Evolutionary conservation across 2,797 vertebrate genomes (phyloP).

Genomic region (Allobates femoralis): DNA sequence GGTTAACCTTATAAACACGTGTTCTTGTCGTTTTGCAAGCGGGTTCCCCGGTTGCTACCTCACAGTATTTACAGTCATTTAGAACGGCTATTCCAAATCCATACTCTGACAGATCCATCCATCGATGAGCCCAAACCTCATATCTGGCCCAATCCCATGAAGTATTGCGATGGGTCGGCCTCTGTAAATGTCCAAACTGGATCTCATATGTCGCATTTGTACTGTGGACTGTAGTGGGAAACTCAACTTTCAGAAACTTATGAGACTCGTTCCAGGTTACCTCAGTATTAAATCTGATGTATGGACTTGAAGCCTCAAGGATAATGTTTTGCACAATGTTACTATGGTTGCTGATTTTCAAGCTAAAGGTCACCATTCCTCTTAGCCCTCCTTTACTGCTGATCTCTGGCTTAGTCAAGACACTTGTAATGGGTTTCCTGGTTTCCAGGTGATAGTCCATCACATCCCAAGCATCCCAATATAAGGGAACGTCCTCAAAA

Average conservation of each 20-base stretch:
- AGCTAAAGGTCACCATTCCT: slow-evolving; percentile 80
- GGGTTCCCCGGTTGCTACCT: no score
- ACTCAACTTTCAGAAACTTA: slow-evolving; percentile 96
- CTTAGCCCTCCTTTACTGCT: slow-evolving; percentile 76
- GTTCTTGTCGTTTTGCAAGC: no score
- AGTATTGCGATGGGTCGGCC: slow-evolving; percentile 92
- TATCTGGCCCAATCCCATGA: slow-evolving; percentile 98
- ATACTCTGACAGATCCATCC: slow-evolving; percentile 91
- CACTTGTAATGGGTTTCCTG: slow-evolving; percentile 81
- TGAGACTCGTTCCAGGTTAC: slow-evolving; percentile 92
- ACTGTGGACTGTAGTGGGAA: slow-evolving; percentile 86
- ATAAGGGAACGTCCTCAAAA: slow-evolving; percentile 93
- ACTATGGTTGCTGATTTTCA: slow-evolving; percentile 84
- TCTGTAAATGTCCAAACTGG: slow-evolving; percentile 95
- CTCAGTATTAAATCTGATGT: slow-evolving; percentile 88
- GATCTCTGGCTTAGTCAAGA: slow-evolving; percentile 77
- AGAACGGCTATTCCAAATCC: slow-evolving; percentile 91
- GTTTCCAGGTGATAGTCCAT: slow-evolving; percentile 99
- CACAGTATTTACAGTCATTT: slow-evolving; percentile 95
- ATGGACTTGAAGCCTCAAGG: slow-evolving; percentile 86
- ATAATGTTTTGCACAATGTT: slow-evolving; percentile 87
- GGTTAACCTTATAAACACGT: no score
- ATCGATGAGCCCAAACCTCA: slow-evolving; percentile 96
- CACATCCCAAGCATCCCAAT: slow-evolving; percentile 98
- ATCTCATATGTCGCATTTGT: slow-evolving; percentile 89